Evolutionary conservation across 2,113 vertebrate species (phyloP).

Genomic region (Nipponia nippon): DNA sequence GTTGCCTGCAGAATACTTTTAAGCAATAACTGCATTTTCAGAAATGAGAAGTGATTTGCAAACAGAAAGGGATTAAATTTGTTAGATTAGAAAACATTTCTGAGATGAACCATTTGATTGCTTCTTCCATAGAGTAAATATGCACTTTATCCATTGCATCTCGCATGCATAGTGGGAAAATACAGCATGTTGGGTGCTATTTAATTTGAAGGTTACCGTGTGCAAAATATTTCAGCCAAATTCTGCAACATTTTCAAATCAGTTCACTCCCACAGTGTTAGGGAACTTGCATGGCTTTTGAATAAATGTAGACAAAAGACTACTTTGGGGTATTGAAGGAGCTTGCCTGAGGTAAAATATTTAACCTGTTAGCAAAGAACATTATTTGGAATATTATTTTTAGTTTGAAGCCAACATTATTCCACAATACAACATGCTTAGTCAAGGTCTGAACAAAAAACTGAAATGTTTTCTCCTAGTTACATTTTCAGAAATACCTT

Average conservation of each 20-base stretch:
- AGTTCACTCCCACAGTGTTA: fast-evolving
- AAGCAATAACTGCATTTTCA: fast-evolving
- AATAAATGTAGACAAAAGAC: too few species aligned
- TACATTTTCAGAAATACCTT: not conserved
- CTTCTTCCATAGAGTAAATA: not conserved
- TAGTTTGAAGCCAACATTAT: not conserved
- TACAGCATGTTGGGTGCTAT: not conserved
- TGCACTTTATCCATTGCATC: not conserved
- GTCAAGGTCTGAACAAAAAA: not conserved
- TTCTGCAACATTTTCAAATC: not conserved
- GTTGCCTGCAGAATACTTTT: not conserved
- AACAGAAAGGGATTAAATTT: not conserved
- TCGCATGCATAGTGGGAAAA: fast-evolving
- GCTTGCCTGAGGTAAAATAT: too few species aligned
- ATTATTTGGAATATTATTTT: not conserved
- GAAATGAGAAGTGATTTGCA: not conserved
- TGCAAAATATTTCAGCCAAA: not conserved
- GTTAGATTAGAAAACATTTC: not conserved
- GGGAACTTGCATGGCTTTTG: not conserved
- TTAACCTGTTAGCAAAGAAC: not conserved
- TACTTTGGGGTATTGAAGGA: not conserved
- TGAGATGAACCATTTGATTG: not conserved
- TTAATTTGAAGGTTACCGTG: not conserved
- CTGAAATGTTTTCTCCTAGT: not conserved
- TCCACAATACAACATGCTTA: too few species aligned